Percentiles rank a stretch among this genome's conserved stretches.
Conservation (phyloP, 2,888 invertebrate genomes). For the Phyllotreta cruciferae region DNA sequence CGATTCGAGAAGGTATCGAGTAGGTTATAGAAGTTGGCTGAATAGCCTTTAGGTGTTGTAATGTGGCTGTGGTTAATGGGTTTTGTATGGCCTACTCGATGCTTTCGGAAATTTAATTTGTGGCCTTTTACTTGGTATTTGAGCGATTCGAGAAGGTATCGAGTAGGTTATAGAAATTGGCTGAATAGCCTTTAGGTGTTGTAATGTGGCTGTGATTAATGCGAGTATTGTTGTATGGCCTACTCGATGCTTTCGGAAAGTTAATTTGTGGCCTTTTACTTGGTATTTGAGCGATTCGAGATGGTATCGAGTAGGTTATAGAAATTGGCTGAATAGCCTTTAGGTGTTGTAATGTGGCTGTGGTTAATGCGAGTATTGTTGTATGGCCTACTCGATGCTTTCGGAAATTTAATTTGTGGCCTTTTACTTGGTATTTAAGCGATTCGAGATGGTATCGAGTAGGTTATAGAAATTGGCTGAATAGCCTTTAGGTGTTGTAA, state of each 20-base stretch:
- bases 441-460: too few species aligned
- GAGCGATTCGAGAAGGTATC: too few species aligned
- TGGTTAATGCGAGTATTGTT: slow-evolving; percentile 18
- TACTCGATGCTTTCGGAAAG: not conserved
- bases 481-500: not conserved
- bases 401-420: not conserved
- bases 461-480: too few species aligned
- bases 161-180: too few species aligned
- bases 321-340: too few species aligned
- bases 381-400: not conserved
- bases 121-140: not conserved
- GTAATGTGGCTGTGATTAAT: too few species aligned
- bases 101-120: not conserved
- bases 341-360: not conserved
- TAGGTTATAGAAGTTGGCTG: too few species aligned
- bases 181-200: not conserved
- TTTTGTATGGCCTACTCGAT: not conserved
- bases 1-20: too few species aligned
- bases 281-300: too few species aligned
- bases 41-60: not conserved
- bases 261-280: not conserved
- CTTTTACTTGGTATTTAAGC: not conserved
- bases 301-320: too few species aligned
- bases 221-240: too few species aligned
- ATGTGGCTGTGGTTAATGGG: not conserved